Conservation (phyloP, 2,888 invertebrate species). For the Tribolium freemani region DNA sequence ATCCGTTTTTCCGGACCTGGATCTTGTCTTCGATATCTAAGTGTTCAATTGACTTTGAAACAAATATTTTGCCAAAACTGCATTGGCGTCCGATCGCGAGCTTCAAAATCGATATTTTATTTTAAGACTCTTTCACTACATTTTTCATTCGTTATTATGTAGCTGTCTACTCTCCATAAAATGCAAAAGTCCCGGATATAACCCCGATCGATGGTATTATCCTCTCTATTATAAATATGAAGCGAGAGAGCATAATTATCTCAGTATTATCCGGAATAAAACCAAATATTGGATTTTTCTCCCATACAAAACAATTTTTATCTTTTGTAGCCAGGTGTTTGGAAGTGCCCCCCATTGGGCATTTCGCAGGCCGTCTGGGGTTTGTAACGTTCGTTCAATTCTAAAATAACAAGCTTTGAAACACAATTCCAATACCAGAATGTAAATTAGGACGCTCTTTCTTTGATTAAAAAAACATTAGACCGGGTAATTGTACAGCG, state of each 20-base stretch:
- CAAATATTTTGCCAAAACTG: too few species aligned
- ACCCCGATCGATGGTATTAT: not conserved
- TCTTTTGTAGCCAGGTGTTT: slow-evolving; percentile 30
- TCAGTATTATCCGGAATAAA: not conserved
- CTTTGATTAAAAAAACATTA: slow-evolving; percentile 24
- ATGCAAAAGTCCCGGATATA: not conserved
- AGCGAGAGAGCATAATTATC: not conserved
- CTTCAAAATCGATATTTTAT: slow-evolving; percentile 18
- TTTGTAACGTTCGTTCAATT: slow-evolving; percentile 21
- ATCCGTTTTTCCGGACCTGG: too few species aligned
- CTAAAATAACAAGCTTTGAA: slow-evolving; percentile 26
- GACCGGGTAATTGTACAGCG: not conserved
- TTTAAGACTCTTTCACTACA: slow-evolving; percentile 18
- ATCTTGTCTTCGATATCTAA: too few species aligned
- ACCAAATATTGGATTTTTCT: slow-evolving; percentile 7
- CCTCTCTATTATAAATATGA: not conserved
- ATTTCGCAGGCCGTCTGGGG: slow-evolving; percentile 19
- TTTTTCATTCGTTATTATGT: slow-evolving; percentile 21
- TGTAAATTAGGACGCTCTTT: slow-evolving; percentile 28
- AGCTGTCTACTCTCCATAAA: not conserved
- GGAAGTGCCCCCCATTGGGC: slow-evolving; percentile 25
- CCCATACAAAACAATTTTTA: slow-evolving; percentile 25
- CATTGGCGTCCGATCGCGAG: not conserved
- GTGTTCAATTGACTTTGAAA: not conserved
- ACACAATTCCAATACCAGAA: slow-evolving; percentile 30